Percentiles rank a stretch among this genome's conserved stretches.
Conservation (phyloP, 2,113 vertebrate genomes). For the Oryzias curvinotus region DNA sequence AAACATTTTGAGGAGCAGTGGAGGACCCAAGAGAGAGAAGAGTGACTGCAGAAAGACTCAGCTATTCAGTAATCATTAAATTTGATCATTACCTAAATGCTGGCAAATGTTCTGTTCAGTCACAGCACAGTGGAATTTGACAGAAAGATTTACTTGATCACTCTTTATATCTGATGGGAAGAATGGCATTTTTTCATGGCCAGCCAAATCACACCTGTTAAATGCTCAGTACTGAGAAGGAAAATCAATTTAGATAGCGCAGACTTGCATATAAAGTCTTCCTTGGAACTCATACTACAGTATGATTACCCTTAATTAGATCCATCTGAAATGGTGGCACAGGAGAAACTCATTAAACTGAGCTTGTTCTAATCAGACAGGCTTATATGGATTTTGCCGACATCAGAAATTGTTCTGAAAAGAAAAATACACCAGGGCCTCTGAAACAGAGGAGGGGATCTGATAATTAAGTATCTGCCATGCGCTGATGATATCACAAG, state of each 20-base stretch:
- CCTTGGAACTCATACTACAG: slow-evolving; percentile 71
- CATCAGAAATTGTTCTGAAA: slow-evolving; percentile 74
- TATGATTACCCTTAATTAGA: slow-evolving; percentile 78
- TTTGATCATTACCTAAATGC: slow-evolving; percentile 71
- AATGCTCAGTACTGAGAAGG: slow-evolving; percentile 63
- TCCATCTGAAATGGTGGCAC: slow-evolving; percentile 70
- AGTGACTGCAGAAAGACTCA: slow-evolving; percentile 60
- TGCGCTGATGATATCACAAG: slow-evolving; percentile 75
- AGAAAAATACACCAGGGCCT: slow-evolving; percentile 70
- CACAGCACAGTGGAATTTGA: slow-evolving; percentile 53
- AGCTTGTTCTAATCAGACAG: slow-evolving; percentile 76
- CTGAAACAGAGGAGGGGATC: slow-evolving; percentile 68
- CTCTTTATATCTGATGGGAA: slow-evolving; percentile 55
- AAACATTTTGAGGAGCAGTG: slow-evolving; percentile 88
- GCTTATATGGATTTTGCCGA: slow-evolving; percentile 74
- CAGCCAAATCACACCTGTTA: slow-evolving; percentile 69
- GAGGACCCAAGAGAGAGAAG: slow-evolving; percentile 72
- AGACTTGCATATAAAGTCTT: slow-evolving; percentile 66
- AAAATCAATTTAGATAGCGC: slow-evolving; percentile 70
- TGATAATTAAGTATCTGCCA: slow-evolving; percentile 77
- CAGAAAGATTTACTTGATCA: slow-evolving; percentile 53
- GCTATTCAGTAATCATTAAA: slow-evolving; percentile 70
- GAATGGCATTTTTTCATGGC: slow-evolving; percentile 57
- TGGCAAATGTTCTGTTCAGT: slow-evolving; percentile 53
- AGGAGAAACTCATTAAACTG: slow-evolving; percentile 75